phyloP scores from a whole-genome alignment of 2,113 vertebrate species.

The Bujurquina vittata region DNA sequence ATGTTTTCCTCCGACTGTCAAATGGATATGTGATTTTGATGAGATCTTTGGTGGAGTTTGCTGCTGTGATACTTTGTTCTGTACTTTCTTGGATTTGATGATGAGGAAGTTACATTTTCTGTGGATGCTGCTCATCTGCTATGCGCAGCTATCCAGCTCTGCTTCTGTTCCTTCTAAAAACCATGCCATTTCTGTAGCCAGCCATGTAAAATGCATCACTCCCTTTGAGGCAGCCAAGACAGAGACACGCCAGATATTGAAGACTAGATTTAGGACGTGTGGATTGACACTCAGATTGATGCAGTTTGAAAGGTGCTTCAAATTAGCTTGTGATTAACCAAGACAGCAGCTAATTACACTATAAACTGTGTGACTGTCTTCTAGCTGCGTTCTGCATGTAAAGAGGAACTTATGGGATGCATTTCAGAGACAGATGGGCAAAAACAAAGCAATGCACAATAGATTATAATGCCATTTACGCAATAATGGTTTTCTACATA shows the following conservation, averaged over 20 bases:
- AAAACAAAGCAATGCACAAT: not conserved
- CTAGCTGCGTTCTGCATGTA: not conserved
- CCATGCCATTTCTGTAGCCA: not conserved
- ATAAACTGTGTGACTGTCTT: constrained; percentile 9
- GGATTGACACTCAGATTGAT: constrained; percentile 23
- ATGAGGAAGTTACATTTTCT: not conserved
- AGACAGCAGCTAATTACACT: constrained; percentile 43
- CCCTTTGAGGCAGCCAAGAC: not conserved
- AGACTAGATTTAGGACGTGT: constrained; percentile 14
- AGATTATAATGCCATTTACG: not conserved
- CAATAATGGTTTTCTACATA: not conserved
- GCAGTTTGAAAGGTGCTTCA: constrained; percentile 23
- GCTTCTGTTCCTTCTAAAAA: not conserved
- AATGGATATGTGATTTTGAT: constrained; percentile 34
- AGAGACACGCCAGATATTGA: constrained; percentile 3
- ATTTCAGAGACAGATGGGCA: constrained; percentile 4
- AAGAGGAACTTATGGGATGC: not conserved
- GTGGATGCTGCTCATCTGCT: not conserved
- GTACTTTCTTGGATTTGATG: not conserved
- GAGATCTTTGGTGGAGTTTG: constrained; percentile 24
- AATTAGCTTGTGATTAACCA: constrained; percentile 26
- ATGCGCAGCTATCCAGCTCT: not conserved
- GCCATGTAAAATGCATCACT: constrained; percentile 15
- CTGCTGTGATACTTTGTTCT: not conserved
- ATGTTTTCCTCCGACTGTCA: constrained; percentile 43